Percentiles rank a stretch among this genome's conserved stretches.
Conservation (phyloP, 2,888 invertebrate genomes). For the Sclerodermus sp. region DNA sequence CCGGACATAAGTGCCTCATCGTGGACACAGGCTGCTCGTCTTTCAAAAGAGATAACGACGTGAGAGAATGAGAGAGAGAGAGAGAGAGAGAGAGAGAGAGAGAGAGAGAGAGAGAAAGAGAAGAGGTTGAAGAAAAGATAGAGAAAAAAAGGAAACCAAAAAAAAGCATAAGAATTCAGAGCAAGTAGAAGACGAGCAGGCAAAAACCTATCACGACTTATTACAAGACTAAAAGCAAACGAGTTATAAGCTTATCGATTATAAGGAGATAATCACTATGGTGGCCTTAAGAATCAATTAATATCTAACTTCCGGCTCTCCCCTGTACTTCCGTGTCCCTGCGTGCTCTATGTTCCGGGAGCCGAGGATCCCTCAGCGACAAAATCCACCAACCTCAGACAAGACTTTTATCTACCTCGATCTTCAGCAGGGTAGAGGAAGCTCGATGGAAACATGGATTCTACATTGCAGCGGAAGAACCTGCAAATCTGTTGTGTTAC, state of each 20-base stretch:
- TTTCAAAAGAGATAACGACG: constrained; percentile 12
- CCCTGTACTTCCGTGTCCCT: constrained; percentile 41
- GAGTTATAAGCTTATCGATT: constrained; percentile 45
- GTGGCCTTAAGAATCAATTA: constrained; percentile 56
- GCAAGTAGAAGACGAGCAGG: constrained; percentile 1
- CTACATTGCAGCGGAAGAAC: not conserved
- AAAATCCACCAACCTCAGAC: constrained; percentile 3
- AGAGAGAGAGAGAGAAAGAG: constrained; percentile 17
- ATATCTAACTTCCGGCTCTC: constrained; percentile 47
- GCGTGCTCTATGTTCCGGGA: constrained; percentile 4
- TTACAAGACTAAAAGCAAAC: constrained; percentile 16
- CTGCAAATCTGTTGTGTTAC: not conserved
- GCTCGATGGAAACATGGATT: constrained; percentile 11
- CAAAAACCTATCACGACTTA: constrained; percentile 8
- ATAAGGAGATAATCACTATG: constrained; percentile 53
- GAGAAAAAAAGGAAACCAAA: constrained; percentile 14
- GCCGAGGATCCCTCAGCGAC: not conserved
- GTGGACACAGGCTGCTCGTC: constrained; percentile 31
- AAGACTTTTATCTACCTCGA: constrained; percentile 25
- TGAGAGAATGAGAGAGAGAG: constrained; percentile 20
- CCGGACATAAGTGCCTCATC: constrained; percentile 54
- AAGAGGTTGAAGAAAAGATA: constrained; percentile 21
- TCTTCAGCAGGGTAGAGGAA: constrained; percentile 28
- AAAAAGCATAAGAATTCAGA: constrained; percentile 7
- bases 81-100: constrained; percentile 18